Conservation (phyloP, 2,797 vertebrate genomes). For the Margarornis squamiger region DNA sequence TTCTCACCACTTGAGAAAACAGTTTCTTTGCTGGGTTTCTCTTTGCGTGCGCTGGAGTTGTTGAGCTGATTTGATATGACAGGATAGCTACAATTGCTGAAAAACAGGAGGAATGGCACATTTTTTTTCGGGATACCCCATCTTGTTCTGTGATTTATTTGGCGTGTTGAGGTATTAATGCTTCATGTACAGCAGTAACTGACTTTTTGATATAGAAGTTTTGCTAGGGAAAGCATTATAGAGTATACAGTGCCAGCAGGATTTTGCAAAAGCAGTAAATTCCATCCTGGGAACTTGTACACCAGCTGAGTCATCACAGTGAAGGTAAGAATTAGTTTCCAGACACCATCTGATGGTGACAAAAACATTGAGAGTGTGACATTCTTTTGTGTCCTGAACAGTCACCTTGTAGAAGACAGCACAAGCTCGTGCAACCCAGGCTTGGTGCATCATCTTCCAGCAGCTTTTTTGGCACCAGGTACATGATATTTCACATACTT, state of each 20-base stretch:
- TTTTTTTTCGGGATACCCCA: not conserved
- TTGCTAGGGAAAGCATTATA: not conserved
- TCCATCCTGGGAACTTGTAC: not conserved
- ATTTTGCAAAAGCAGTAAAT: not conserved
- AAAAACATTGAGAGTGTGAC: not conserved
- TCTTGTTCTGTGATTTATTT: not conserved
- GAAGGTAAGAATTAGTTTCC: not conserved
- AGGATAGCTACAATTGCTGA: not conserved
- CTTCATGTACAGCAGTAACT: not conserved
- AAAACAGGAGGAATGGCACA: not conserved
- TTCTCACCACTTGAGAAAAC: not conserved
- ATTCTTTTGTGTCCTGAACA: not conserved
- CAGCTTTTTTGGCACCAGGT: not conserved
- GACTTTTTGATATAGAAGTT: not conserved
- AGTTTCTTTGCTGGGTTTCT: not conserved
- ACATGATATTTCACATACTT: not conserved
- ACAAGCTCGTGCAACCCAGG: not conserved
- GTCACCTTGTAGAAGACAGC: not conserved
- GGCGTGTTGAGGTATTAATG: not conserved
- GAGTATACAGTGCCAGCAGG: not conserved
- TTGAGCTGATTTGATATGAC: not conserved
- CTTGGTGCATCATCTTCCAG: not conserved
- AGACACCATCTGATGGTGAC: not conserved
- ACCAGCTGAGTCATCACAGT: not conserved
- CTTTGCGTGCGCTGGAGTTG: rapidly evolving